Percentiles rank a stretch among this genome's conserved stretches.
Conservation (phyloP, 2,797 vertebrate species). For the Brachyrhaphis roseni region DNA sequence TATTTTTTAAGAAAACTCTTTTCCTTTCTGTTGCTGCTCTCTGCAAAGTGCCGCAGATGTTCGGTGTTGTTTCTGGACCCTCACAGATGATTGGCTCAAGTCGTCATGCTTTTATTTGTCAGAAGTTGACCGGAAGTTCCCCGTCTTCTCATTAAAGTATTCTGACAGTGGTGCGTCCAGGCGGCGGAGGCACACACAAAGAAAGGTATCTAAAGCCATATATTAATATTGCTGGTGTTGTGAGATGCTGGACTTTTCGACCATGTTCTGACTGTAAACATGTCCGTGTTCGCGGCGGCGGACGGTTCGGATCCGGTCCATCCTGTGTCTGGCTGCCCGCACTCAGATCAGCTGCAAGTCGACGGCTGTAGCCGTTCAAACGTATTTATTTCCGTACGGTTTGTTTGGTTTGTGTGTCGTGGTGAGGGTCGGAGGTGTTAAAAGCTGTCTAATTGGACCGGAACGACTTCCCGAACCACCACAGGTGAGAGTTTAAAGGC, state of each 20-base stretch:
- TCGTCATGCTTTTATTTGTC: conserved; percentile 51
- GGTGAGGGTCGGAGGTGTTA: not conserved
- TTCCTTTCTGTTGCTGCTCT: not conserved
- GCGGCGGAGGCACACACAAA: conserved; percentile 90
- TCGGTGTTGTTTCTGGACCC: not conserved
- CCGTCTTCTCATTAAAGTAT: rapidly evolving
- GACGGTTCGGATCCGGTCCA: conserved; percentile 1
- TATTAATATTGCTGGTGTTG: conserved; percentile 20
- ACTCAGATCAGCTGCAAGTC: not conserved
- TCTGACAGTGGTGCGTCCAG: conserved; percentile 69
- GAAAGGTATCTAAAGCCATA: conserved; percentile 66
- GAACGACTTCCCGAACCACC: not conserved
- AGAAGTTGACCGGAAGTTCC: conserved; percentile 48
- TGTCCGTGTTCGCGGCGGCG: not conserved
- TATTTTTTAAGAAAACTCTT: not conserved
- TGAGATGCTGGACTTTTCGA: not conserved
- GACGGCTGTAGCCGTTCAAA: not conserved
- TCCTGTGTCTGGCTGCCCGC: not conserved
- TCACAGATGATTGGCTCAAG: not conserved
- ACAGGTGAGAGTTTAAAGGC: not conserved
- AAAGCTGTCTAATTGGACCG: not conserved
- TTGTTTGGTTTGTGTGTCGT: not conserved
- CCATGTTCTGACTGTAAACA: not conserved
- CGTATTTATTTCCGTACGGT: not conserved
- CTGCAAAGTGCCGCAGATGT: not conserved